Percentiles rank a stretch among this genome's conserved stretches.
Evolutionary conservation across 2,113 vertebrate genomes (phyloP).

Genomic region (Bos indicus): DNA sequence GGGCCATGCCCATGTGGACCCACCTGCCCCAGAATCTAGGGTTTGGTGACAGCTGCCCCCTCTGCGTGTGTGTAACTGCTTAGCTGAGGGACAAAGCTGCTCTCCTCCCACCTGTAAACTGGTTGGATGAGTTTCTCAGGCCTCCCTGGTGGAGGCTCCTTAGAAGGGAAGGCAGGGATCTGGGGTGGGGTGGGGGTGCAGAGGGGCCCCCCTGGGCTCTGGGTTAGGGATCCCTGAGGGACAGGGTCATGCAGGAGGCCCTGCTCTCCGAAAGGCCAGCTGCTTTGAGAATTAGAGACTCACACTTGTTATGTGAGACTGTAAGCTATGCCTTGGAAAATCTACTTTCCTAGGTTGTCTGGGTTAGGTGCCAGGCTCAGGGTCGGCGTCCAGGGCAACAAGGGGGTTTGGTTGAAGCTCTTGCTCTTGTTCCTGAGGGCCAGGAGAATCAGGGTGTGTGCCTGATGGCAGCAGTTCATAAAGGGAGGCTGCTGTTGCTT

Average conservation of each 20-base stretch:
- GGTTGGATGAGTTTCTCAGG: conserved; percentile 70
- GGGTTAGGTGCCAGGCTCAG: not conserved
- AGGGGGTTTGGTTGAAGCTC: not conserved
- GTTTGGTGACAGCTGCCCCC: not conserved
- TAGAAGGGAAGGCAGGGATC: not conserved
- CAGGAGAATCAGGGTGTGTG: not conserved
- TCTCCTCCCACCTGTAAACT: conserved; percentile 43
- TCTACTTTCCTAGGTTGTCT: not conserved
- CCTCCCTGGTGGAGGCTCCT: conserved; percentile 21
- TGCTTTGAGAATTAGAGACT: not conserved
- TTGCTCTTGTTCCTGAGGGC: not conserved
- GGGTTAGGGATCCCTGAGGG: not conserved
- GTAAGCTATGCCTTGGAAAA: not conserved
- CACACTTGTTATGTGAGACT: not conserved
- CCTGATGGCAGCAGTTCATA: not conserved
- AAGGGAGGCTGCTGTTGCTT: not conserved
- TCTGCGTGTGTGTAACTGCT: not conserved
- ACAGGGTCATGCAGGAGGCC: not conserved
- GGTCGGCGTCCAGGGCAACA: not conserved
- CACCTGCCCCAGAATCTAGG: not conserved
- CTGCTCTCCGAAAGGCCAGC: not conserved
- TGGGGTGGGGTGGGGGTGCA: not conserved
- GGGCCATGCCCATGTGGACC: not conserved
- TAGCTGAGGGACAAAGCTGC: not conserved
- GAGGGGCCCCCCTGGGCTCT: not conserved